phyloP scores from a whole-genome alignment of 2,888 invertebrate genomes.

The Metacarcinus magister region DNA sequence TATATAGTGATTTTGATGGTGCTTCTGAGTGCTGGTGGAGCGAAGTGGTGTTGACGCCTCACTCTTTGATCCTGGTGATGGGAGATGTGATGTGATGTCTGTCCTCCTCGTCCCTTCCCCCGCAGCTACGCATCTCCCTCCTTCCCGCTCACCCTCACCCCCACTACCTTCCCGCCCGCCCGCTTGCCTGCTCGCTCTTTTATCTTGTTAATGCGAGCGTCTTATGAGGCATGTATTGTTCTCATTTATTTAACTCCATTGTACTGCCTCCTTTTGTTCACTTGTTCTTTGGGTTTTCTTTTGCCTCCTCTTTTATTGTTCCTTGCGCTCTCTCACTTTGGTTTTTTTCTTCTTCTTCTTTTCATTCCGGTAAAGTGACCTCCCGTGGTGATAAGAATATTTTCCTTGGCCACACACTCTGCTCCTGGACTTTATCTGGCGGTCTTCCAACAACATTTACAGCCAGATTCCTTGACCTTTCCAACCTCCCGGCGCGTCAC shows the following conservation, averaged over 20 bases:
- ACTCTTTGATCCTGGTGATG: neutral
- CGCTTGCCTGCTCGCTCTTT: neutral
- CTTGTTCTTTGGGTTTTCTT: neutral
- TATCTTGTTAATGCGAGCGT: conserved; percentile 19
- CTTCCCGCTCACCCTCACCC: neutral
- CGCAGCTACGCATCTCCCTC: neutral
- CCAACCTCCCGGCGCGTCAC: neutral
- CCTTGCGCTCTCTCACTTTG: neutral
- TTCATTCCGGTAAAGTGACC: conserved; percentile 37
- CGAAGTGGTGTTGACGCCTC: neutral
- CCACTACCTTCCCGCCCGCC: neutral
- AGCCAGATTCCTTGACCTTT: conserved; percentile 3
- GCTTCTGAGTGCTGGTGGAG: conserved; percentile 22
- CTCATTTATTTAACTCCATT: conserved; percentile 29
- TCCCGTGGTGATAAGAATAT: conserved; percentile 47
- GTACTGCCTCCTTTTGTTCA: neutral
- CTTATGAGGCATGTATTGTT: conserved; percentile 54
- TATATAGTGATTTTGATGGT: neutral
- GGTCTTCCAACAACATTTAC: neutral
- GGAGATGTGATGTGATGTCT: neutral
- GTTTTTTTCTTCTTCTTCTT: neutral
- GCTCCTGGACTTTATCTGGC: conserved; percentile 37
- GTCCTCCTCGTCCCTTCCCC: neutral
- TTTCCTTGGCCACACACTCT: conserved; percentile 35
- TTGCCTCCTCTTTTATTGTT: neutral